Evolutionary conservation across 2,888 invertebrate species (phyloP), one percentile per base, ranked within the genome.

Genomic region (Teleogryllus oceanicus): DNA sequence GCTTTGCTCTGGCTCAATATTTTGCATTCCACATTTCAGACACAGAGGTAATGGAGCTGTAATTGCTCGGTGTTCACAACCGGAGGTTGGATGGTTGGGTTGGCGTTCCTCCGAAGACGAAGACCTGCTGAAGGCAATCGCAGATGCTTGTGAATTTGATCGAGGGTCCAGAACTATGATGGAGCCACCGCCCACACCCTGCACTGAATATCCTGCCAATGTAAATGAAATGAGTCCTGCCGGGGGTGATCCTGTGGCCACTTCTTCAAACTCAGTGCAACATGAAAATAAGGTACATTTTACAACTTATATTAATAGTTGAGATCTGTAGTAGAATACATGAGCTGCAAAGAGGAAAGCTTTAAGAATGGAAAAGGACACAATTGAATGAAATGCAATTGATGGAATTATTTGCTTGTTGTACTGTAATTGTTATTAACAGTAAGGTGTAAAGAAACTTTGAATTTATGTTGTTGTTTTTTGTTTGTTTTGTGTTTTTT

Each of bases 31-130:
- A 24, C 24, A 16, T 16, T n/a, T 21, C 83, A 93, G 94, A 82
- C 95, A 97, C 87, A 90, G 91, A 81, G 91, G 91, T 83, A 96
- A 95, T 85, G 97, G 98, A 75, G 96, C 97, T 1, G 96, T 98
- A 75, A 93, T 99, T 84, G 96, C 97, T 18, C 92, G 98, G 49
- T 95, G 96, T 84, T 96, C 96, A 85, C 98, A 99, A 87, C 98
- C 98, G 0, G 96, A 96, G 88, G 95, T 97, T 16, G 98, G 98
- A 78, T 96, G 96, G 94, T 89, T 98, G 75, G 96, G 97, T 80
- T 97, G 98, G 96, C 91, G 98, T 78, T 95, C 94, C 83, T 88
- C 90, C 77, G 94, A 95, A 84, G 99, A 99, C 87, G 98, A 99
- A 88, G 92, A 94, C 82, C 89, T 98, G 78, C 87, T 98, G 11